Conservation (phyloP, 2,888 invertebrate species). For the Melanotus villosus region DNA sequence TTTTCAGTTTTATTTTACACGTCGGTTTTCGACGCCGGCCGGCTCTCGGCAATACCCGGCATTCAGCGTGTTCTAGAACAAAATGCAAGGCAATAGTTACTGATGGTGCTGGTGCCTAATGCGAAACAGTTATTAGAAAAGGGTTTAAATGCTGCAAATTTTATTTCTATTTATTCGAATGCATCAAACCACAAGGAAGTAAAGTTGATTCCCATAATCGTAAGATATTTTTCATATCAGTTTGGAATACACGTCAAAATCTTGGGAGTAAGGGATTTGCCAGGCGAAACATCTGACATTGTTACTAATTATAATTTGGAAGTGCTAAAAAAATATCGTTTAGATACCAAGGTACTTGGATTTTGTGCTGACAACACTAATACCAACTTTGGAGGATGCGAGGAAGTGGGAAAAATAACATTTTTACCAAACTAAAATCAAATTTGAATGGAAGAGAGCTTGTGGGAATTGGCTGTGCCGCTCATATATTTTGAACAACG, state of each 20-base stretch:
- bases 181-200: constrained; percentile 34
- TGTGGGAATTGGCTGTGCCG: constrained; percentile 36
- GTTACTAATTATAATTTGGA: constrained; percentile 21
- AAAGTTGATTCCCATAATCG: constrained; percentile 24
- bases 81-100: constrained; percentile 16
- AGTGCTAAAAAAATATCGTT: constrained; percentile 12
- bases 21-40: too few species aligned
- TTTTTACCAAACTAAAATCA: constrained; percentile 19
- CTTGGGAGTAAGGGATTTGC: constrained; percentile 13
- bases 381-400: constrained; percentile 36
- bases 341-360: constrained; percentile 26
- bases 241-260: constrained; percentile 35
- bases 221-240: constrained; percentile 24
- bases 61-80: background rate
- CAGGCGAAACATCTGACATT: constrained; percentile 36
- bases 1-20: too few species aligned
- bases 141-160: background rate
- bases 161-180: constrained; percentile 5
- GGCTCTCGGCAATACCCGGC: too few species aligned
- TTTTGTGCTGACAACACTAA: constrained; percentile 34
- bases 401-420: constrained; percentile 18
- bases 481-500: constrained; percentile 35
- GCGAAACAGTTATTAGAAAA: background rate
- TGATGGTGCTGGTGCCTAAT: background rate
- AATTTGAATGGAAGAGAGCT: constrained; percentile 13